Percentiles rank a stretch among this genome's conserved stretches.
Evolutionary conservation across 1,140 invertebrate species (phyloP).

Genomic region (Bombus vancouverensis): DNA sequence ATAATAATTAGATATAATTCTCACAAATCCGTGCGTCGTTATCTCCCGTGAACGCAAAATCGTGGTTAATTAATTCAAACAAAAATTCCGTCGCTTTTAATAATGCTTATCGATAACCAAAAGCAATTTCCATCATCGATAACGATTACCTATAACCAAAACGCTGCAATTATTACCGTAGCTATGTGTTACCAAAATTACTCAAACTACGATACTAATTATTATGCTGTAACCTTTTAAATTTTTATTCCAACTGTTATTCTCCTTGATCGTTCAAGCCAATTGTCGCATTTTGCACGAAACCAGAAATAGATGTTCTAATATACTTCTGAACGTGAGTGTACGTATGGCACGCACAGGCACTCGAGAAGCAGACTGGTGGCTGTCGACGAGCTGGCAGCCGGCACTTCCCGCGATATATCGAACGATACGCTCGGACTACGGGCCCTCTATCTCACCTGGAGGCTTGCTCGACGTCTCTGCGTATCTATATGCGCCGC

Average conservation of each 20-base stretch:
- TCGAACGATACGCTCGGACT: slow-evolving; percentile 58
- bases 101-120: no score
- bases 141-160: no score
- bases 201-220: no score
- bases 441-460: slow-evolving; percentile 32
- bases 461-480: slow-evolving; percentile 12
- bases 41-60: no score
- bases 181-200: no score
- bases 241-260: neutral
- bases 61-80: no score
- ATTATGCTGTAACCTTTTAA: no score
- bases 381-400: slow-evolving; percentile 46
- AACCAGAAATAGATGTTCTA: neutral
- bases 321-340: neutral
- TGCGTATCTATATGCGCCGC: slow-evolving; percentile 45
- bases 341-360: slow-evolving; percentile 28
- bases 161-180: no score
- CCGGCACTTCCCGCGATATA: slow-evolving; percentile 62
- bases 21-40: no score
- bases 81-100: no score
- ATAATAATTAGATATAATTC: no score
- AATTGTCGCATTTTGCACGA: neutral
- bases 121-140: no score
- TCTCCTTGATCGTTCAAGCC: neutral
- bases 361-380: slow-evolving; percentile 19